These are phyloP conservation scores for Parauchenoglanis punctatus DNA, from an alignment of 2,797 vertebrate species.

Conservation along the genomic window DNA sequence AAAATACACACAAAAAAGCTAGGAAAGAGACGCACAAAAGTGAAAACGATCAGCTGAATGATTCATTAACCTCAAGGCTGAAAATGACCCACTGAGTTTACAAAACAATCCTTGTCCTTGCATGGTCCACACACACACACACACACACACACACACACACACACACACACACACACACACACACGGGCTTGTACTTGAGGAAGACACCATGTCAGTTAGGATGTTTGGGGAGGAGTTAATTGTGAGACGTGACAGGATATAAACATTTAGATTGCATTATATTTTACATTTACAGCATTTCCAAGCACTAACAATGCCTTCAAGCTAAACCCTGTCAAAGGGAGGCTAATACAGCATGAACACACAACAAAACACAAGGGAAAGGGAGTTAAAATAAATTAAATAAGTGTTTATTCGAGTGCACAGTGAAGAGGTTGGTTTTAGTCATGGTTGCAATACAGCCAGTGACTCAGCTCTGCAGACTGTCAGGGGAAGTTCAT, in stretches of 20 bases:
- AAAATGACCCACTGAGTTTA: constrained; percentile 24
- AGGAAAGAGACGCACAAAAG: not conserved
- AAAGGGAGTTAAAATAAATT: not conserved
- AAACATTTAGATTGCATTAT: constrained; percentile 3
- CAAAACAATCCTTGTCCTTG: constrained; percentile 20
- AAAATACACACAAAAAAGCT: not conserved
- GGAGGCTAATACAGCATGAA: not conserved
- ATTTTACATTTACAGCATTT: not conserved
- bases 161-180: constrained; percentile 19
- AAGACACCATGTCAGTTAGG: constrained; percentile 6
- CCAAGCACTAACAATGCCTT: not conserved
- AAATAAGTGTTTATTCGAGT: too few species aligned
- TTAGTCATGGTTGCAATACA: not conserved
- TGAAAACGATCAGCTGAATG: not conserved
- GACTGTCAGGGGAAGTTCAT: not conserved
- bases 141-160: constrained; percentile 28
- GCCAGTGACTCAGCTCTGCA: constrained; percentile 5
- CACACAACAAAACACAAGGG: not conserved
- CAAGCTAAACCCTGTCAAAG: not conserved
- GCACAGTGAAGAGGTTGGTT: not conserved
- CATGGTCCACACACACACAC: not conserved
- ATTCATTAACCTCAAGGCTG: not conserved
- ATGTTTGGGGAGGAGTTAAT: not conserved
- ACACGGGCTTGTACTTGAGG: not conserved
- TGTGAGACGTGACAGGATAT: constrained; percentile 28